phyloP scores from a whole-genome alignment of 1,140 invertebrate genomes.

The Drosophila willistoni region DNA sequence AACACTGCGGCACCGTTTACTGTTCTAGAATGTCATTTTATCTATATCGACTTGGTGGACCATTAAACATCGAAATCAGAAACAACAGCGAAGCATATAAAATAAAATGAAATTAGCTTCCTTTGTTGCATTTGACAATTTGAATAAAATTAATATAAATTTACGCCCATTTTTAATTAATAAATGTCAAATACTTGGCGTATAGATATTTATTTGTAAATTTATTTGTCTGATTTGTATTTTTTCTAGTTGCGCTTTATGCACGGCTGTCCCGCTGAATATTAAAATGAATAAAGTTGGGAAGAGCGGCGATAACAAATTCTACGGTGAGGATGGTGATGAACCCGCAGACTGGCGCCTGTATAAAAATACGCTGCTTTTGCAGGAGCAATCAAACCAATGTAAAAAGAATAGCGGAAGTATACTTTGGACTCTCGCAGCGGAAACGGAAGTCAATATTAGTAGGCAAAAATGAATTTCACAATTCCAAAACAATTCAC shows the following conservation, averaged over 20 bases:
- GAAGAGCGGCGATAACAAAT: constrained; percentile 65
- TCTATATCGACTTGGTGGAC: constrained; percentile 30
- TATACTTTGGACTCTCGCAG: constrained; percentile 56
- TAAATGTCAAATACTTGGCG: constrained; percentile 73
- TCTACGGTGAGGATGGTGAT: constrained; percentile 28
- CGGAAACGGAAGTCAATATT: constrained; percentile 79
- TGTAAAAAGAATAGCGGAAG: constrained; percentile 52
- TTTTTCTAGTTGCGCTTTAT: constrained; percentile 31
- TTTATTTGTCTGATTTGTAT: constrained; percentile 79
- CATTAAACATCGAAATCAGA: constrained; percentile 31
- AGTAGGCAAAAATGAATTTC: constrained; percentile 67
- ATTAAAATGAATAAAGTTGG: constrained; percentile 37
- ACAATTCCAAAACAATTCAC: constrained; percentile 62
- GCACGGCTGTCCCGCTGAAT: constrained; percentile 50
- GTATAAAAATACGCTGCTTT: constrained; percentile 40
- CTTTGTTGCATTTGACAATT: constrained; percentile 78
- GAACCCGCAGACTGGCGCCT: constrained; percentile 31
- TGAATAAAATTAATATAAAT: constrained; percentile 82
- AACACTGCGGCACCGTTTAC: too few relatives aligned
- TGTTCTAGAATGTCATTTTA: constrained; percentile 59
- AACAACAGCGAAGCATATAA: constrained; percentile 61
- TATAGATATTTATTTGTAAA: constrained; percentile 70
- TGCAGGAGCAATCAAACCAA: constrained; percentile 1
- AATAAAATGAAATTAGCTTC: constrained; percentile 80
- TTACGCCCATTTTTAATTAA: constrained; percentile 76